Percentiles rank a stretch among this genome's conserved stretches.
Conservation (phyloP, 2,113 vertebrate genomes). For the Paracanthobrama guichenoti region DNA sequence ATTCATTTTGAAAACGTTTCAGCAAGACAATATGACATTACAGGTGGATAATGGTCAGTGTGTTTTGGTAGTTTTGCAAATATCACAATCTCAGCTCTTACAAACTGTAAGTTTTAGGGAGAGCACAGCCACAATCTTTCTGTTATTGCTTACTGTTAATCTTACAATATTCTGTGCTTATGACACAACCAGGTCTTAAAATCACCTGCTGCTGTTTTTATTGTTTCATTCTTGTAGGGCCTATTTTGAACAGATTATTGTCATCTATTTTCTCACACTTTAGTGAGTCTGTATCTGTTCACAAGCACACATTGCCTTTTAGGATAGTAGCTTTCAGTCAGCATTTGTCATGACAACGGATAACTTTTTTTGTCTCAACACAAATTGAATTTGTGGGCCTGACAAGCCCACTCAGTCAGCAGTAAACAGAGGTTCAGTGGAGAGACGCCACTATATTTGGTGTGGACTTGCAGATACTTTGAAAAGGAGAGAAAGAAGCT, state of each 20-base stretch:
- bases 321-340: background rate
- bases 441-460: background rate
- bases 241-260: background rate
- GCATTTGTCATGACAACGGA: constrained; percentile 23
- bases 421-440: constrained; percentile 1
- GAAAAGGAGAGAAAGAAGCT: background rate
- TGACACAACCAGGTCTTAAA: background rate
- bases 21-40: background rate
- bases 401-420: constrained; percentile 13
- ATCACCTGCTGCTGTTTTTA: constrained; percentile 7
- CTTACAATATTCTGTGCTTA: background rate
- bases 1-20: background rate
- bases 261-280: background rate
- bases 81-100: background rate
- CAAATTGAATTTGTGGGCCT: constrained; percentile 16
- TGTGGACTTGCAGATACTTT: background rate
- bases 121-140: background rate
- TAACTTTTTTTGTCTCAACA: constrained; percentile 21
- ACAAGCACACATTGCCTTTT: background rate
- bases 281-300: background rate
- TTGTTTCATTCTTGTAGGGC: background rate
- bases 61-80: background rate
- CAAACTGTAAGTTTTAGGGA: background rate
- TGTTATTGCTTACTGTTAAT: constrained; percentile 10
- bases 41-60: background rate